Evolutionary conservation across 1,140 invertebrate species (phyloP).

Genomic region (Euura lappo): DNA sequence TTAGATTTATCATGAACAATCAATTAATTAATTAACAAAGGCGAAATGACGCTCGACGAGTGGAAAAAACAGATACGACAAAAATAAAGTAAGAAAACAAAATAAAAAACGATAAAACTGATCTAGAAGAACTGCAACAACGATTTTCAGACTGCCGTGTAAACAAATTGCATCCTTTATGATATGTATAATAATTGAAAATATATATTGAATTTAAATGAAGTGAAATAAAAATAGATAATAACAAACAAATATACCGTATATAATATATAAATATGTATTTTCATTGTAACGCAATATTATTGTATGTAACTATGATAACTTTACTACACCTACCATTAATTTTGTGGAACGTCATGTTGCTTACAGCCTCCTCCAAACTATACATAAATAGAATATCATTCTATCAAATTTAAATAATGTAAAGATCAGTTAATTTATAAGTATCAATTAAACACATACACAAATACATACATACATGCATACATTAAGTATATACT

Average conservation of each 20-base stretch:
- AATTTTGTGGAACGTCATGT: slow-evolving; percentile 1
- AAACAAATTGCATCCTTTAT: background rate
- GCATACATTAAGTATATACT: background rate
- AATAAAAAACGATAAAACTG: too few relatives aligned
- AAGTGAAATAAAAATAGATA: background rate
- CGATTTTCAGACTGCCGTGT: slow-evolving; percentile 3
- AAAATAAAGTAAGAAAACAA: too few relatives aligned
- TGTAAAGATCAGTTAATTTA: background rate
- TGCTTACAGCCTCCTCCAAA: slow-evolving; percentile 1
- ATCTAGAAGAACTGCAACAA: background rate
- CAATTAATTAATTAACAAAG: background rate
- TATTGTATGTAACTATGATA: background rate
- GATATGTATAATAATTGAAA: background rate
- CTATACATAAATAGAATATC: background rate
- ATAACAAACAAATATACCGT: too few relatives aligned
- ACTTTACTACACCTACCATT: too few relatives aligned
- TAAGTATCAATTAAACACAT: background rate
- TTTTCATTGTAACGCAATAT: background rate
- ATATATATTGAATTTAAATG: too few relatives aligned
- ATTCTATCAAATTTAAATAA: background rate
- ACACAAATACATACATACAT: background rate
- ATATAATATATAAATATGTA: background rate
- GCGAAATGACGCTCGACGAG: background rate
- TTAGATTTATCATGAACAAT: background rate
- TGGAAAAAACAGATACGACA: background rate